Evolutionary conservation across 2,888 invertebrate genomes (phyloP).

Genomic region (Machimus atricapillus): DNA sequence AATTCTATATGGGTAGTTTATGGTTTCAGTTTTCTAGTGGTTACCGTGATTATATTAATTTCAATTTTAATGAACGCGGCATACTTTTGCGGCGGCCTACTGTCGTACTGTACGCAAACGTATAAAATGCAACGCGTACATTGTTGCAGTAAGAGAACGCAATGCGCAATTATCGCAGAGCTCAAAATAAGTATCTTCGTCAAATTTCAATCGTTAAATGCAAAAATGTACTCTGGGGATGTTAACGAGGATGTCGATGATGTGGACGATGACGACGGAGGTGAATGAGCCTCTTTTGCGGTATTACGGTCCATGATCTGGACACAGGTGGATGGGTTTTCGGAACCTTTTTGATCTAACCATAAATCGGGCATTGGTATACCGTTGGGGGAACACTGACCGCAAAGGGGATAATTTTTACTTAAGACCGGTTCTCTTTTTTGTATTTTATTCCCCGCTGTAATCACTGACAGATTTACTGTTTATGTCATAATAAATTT

Average conservation of each 20-base stretch:
- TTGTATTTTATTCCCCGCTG: neutral
- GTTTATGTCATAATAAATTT: neutral
- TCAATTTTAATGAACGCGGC: constrained; percentile 6
- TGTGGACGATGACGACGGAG: neutral
- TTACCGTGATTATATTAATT: constrained; percentile 15
- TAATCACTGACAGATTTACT: neutral
- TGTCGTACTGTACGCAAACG: neutral
- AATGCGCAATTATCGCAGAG: neutral
- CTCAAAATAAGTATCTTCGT: neutral
- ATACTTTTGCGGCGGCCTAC: neutral
- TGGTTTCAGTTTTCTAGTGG: constrained; percentile 23
- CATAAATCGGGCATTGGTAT: neutral
- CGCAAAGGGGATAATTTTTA: neutral
- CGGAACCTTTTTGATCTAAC: neutral
- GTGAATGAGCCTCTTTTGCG: neutral
- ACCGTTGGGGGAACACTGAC: neutral
- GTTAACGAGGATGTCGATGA: neutral
- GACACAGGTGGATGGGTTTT: neutral
- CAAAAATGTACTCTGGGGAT: neutral
- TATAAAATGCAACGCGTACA: neutral
- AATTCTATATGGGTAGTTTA: constrained; percentile 1
- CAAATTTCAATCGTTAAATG: neutral
- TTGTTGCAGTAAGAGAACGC: neutral
- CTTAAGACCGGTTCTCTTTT: neutral
- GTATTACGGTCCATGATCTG: neutral